Evolutionary conservation across 2,888 invertebrate genomes (phyloP).

Genomic region (Diloba caeruleocephala): DNA sequence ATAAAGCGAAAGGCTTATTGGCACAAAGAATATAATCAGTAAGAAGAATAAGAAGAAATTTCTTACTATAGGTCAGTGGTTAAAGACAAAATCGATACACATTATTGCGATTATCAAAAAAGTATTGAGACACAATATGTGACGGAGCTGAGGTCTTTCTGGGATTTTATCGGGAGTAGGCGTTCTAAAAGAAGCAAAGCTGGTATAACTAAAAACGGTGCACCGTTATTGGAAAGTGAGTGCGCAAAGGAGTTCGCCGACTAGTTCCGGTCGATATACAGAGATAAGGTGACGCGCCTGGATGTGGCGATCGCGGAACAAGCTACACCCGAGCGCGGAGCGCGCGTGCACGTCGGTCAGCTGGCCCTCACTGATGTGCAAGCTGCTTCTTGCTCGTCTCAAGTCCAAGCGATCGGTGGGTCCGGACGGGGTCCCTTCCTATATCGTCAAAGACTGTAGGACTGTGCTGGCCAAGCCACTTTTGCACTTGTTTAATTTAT

Average conservation of each 20-base stretch:
- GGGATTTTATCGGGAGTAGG: conserved; percentile 7
- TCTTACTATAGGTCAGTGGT: too few species aligned
- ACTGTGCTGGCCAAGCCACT: neutral
- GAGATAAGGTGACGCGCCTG: neutral
- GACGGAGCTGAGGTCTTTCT: conserved; percentile 25
- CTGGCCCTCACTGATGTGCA: too few species aligned
- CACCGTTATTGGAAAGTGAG: neutral
- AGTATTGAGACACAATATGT: conserved; percentile 19
- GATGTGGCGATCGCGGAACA: neutral
- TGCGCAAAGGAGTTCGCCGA: neutral
- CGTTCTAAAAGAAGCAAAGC: conserved; percentile 3
- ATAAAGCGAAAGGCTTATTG: too few species aligned
- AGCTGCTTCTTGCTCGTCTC: too few species aligned
- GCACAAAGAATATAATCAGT: too few species aligned
- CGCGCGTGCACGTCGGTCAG: conserved; percentile 8
- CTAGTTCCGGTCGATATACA: neutral
- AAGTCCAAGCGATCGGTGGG: neutral
- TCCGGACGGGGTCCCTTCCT: neutral
- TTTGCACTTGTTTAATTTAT: too few species aligned
- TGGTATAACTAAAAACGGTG: neutral
- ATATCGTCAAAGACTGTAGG: neutral
- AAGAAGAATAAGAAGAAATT: too few species aligned
- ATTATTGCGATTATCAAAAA: neutral
- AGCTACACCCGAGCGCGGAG: neutral
- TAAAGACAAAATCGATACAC: too few species aligned